Evolutionary conservation across 1,140 invertebrate genomes (phyloP), one percentile per base, ranked within the genome.

Genomic region (Micrasema minimum): DNA sequence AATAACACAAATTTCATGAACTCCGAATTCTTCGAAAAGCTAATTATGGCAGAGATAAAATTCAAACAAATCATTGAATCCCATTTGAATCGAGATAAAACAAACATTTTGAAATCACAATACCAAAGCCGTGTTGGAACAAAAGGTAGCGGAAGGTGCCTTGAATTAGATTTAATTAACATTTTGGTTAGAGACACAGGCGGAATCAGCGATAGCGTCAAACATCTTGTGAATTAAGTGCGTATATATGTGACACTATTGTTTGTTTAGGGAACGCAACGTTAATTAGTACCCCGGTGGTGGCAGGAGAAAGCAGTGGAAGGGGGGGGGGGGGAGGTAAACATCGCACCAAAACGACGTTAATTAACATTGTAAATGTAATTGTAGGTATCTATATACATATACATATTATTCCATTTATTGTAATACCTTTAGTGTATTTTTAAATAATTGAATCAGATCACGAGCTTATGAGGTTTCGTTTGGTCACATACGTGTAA

Each of bases 141-240:
- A 57, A 57, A 37, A 45, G 53, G 7, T 37, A 37, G 26, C 23
- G 53, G 50, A 35, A 57, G 31, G 53, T 57, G 31, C 53, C 26
- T 31, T 12, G 31, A 35, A 57, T 57, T 35, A 57, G 31, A 35
- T 57, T 35, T 57, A 57, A 57, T 57, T 57, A 57, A 57, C 53
- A 35, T 38, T 57, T 35, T 35, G 31, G 53, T n/a, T n/a, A n/a
- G 11, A 57, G 53, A 14, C 1, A 35, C 11, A 31, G 31, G 14
- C 23, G 26, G 53, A 37, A 37, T n/a, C n/a, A n/a, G 53, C 6
- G n/a, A 10, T 11, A 3, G 23, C 53, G 23, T 37, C 53, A 38
- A 57, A 57, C 53, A 57, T 57, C 53, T 57, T 16, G 53, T 35
- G 53, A 57, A 57, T 35, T 57, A 16, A 57, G 53, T 35, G 53